These are phyloP conservation scores for Grus americana DNA, from an alignment of 2,113 vertebrate genomes.

Conservation along the genomic window DNA sequence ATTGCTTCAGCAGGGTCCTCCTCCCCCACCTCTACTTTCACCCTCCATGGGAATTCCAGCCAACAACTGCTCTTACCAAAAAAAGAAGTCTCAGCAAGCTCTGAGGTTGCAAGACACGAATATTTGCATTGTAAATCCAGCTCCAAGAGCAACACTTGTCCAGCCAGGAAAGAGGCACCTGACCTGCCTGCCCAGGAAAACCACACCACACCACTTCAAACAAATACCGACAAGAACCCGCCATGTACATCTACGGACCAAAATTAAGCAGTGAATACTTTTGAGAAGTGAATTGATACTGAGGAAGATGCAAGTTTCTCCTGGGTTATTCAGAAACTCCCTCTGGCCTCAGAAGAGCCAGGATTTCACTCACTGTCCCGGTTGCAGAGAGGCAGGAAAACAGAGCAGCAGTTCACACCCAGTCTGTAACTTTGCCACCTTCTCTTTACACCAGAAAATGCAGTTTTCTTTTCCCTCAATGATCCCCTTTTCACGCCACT, in stretches of 20 bases:
- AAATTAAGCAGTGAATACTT: neutral
- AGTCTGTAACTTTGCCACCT: neutral
- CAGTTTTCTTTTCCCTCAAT: neutral
- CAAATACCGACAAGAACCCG: constrained; percentile 18
- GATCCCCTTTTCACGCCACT: neutral
- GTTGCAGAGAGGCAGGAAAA: neutral
- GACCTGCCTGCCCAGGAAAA: constrained; percentile 29
- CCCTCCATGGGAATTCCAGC: constrained; percentile 7
- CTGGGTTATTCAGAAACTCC: neutral
- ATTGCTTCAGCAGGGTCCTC: neutral
- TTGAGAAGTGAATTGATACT: neutral
- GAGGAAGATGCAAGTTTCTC: constrained; percentile 2
- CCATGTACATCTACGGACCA: neutral
- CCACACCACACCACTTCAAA: constrained; percentile 39
- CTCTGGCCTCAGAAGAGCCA: neutral
- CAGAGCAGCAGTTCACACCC: neutral
- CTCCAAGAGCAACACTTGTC: constrained; percentile 40
- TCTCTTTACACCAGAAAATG: constrained; percentile 19
- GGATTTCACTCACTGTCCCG: neutral
- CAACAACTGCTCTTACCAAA: constrained; percentile 22
- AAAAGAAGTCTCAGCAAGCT: constrained; percentile 15
- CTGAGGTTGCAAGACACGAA: neutral
- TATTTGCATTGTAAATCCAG: constrained; percentile 26
- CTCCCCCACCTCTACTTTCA: neutral
- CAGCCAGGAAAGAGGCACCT: constrained; percentile 55